Conservation (phyloP, 2,113 vertebrate genomes). For the Phaetusa simplex region DNA sequence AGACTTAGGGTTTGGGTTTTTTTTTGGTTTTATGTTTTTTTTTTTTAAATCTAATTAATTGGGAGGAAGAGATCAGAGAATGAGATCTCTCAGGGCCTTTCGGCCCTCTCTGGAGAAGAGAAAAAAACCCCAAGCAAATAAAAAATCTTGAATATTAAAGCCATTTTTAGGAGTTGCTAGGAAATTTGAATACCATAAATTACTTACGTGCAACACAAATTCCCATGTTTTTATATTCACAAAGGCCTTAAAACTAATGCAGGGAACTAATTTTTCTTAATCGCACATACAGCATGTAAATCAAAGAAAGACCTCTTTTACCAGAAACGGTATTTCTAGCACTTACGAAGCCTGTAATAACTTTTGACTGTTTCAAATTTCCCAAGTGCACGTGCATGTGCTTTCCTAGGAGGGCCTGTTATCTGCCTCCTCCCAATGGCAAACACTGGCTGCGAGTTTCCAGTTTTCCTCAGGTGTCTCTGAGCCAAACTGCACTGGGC, state of each 20-base stretch:
- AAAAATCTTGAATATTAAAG: constrained; percentile 17
- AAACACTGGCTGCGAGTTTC: not conserved
- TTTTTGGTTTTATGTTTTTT: not conserved
- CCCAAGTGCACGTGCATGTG: not conserved
- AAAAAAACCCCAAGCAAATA: not conserved
- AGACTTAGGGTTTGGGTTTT: not conserved
- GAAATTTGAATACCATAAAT: constrained; percentile 35
- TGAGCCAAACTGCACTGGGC: not conserved
- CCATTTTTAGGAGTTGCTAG: not conserved
- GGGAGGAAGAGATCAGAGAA: not conserved
- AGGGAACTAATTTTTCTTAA: constrained; percentile 14
- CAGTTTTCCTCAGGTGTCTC: not conserved
- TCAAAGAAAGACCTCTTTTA: not conserved
- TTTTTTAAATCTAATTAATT: constrained; percentile 1
- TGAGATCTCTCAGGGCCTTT: not conserved
- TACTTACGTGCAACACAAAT: not conserved
- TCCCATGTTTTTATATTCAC: constrained; percentile 10
- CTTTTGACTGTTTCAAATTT: not conserved
- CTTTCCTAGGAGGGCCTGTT: not conserved
- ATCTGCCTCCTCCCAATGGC: not conserved
- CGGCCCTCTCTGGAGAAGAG: not conserved
- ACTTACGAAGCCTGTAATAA: not conserved
- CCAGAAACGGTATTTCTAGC: not conserved
- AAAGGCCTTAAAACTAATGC: constrained; percentile 2
- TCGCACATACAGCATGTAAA: not conserved